A percentile compares a stretch with the other conserved stretches of the same genome.
These are phyloP conservation scores for Philereme vetulata DNA, from an alignment of 2,888 invertebrate species.

Conservation along the genomic window DNA sequence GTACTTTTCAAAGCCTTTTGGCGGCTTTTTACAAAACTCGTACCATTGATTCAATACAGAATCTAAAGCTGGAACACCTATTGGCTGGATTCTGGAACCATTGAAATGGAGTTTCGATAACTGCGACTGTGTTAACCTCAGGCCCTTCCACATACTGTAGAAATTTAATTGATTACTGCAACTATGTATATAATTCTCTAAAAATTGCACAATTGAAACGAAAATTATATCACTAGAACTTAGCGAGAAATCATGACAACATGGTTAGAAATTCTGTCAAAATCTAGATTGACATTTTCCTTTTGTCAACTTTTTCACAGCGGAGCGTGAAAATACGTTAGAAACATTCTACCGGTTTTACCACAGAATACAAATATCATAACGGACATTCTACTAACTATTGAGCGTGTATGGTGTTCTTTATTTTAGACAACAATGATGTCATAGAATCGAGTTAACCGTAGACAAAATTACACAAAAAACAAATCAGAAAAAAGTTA, in stretches of 20 bases:
- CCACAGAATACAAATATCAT: too few species aligned
- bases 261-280: slow-evolving; percentile 76
- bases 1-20: slow-evolving; percentile 97
- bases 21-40: slow-evolving; percentile 89
- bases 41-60: slow-evolving; percentile 85
- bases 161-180: slow-evolving; percentile 53
- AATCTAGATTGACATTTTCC: slow-evolving; percentile 20
- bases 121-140: slow-evolving; percentile 77
- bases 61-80: slow-evolving; percentile 82
- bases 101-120: slow-evolving; percentile 74
- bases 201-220: slow-evolving; percentile 67
- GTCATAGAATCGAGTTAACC: too few species aligned
- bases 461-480: too few species aligned
- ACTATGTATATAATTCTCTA: slow-evolving; percentile 41
- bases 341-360: too few species aligned
- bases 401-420: too few species aligned
- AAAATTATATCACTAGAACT: slow-evolving; percentile 68
- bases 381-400: too few species aligned
- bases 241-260: slow-evolving; percentile 65
- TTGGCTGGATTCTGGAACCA: slow-evolving; percentile 68
- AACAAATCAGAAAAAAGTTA: too few species aligned
- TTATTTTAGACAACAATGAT: too few species aligned
- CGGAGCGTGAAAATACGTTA: background rate
- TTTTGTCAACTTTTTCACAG: background rate
- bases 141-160: slow-evolving; percentile 76